These are phyloP conservation scores for Cydia pomonella DNA, from an alignment of 1,140 invertebrate genomes.

Conservation along the genomic window DNA sequence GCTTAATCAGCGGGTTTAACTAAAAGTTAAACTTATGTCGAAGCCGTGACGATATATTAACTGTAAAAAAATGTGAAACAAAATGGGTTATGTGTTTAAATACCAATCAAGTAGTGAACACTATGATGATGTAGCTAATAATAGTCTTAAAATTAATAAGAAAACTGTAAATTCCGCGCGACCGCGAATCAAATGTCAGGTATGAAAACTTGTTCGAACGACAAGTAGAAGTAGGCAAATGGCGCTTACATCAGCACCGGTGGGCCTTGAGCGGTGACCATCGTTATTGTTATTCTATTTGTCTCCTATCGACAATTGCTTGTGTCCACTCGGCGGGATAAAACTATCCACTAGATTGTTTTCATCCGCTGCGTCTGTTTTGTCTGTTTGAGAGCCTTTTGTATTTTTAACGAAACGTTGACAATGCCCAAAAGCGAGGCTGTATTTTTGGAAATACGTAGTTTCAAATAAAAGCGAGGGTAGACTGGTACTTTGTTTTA, in stretches of 20 bases:
- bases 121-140: neutral
- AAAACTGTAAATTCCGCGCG: constrained; percentile 5
- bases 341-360: constrained; percentile 7
- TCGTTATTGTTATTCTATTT: constrained; percentile 33
- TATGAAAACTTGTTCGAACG: constrained; percentile 28
- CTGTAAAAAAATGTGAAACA: too few relatives aligned
- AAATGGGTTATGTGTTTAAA: neutral
- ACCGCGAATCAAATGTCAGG: constrained; percentile 27
- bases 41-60: neutral
- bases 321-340: neutral
- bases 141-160: neutral
- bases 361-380: neutral
- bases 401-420: neutral
- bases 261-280: constrained; percentile 14
- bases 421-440: neutral
- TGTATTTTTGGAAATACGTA: constrained; percentile 3
- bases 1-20: too few relatives aligned
- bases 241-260: constrained; percentile 22
- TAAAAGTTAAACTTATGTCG: neutral
- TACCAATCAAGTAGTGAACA: neutral
- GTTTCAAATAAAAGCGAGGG: too few relatives aligned
- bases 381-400: neutral
- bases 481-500: neutral
- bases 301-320: constrained; percentile 16
- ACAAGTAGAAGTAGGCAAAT: constrained; percentile 26